Evolutionary conservation across 2,888 invertebrate species (phyloP).

Genomic region (Melolontha melolontha): DNA sequence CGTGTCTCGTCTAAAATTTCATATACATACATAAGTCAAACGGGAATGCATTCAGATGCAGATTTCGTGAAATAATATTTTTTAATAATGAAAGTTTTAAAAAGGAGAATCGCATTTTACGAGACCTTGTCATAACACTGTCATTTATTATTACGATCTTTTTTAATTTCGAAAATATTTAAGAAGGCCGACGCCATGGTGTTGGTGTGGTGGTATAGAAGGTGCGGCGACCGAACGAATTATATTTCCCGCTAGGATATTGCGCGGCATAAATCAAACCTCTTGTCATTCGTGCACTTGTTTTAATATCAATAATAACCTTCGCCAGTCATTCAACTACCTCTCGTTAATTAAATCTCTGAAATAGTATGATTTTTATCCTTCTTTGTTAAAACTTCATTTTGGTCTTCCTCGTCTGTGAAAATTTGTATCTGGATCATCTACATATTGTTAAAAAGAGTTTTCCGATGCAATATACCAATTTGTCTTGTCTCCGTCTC

Average conservation of each 20-base stretch:
- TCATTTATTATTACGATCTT: constrained; percentile 63
- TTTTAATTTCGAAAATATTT: constrained; percentile 63
- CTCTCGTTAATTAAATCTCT: constrained; percentile 38
- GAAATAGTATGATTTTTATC: constrained; percentile 39
- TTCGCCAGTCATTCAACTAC: constrained; percentile 33
- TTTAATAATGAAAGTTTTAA: constrained; percentile 62
- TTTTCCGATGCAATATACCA: too few species aligned
- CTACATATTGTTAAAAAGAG: too few species aligned
- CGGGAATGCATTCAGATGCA: constrained; percentile 58
- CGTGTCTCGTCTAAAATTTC: constrained; percentile 50
- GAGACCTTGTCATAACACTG: constrained; percentile 60
- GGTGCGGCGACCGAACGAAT: constrained; percentile 49
- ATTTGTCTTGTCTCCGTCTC: too few species aligned
- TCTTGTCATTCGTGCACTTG: constrained; percentile 59
- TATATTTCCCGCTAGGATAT: constrained; percentile 62
- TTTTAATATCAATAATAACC: constrained; percentile 60
- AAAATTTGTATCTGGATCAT: neutral
- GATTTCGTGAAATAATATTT: constrained; percentile 59
- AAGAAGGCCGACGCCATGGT: constrained; percentile 50
- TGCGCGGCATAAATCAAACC: constrained; percentile 61
- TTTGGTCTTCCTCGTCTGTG: neutral
- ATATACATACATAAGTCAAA: constrained; percentile 48
- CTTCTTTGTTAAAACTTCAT: neutral
- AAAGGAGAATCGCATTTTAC: constrained; percentile 52
- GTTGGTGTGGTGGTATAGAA: too few species aligned